Conservation (phyloP, 2,888 invertebrate species). For the Norana najaformis region DNA sequence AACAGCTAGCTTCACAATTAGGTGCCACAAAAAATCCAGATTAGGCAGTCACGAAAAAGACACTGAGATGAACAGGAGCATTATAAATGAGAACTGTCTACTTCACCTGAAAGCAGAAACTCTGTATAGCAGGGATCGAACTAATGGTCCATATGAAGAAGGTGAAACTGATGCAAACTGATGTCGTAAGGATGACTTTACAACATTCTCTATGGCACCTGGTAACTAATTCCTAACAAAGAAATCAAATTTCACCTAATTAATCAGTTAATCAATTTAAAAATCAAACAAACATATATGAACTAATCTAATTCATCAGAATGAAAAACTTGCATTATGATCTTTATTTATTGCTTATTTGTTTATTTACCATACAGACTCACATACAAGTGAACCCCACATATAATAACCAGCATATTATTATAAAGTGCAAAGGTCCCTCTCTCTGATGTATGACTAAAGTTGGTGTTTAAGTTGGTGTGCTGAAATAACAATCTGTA, state of each 20-base stretch:
- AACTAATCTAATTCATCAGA: not conserved
- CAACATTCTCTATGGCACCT: slow-evolving; percentile 85
- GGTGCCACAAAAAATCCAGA: not conserved
- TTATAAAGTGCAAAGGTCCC: no score
- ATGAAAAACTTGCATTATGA: not conserved
- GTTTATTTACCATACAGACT: no score
- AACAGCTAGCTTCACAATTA: no score
- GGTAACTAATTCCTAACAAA: slow-evolving; percentile 70
- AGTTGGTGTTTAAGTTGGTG: no score
- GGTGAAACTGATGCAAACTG: slow-evolving; percentile 82
- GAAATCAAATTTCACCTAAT: not conserved
- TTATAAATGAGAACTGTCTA: not conserved
- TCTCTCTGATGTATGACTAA: no score
- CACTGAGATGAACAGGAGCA: not conserved
- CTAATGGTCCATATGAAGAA: slow-evolving; percentile 81
- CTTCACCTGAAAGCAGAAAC: slow-evolving; percentile 76
- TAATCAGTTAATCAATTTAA: not conserved
- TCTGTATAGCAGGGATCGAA: slow-evolving; percentile 90
- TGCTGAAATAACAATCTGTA: no score
- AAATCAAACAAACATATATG: not conserved
- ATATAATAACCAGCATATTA: no score
- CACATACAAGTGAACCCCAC: no score
- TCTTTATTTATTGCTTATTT: not conserved
- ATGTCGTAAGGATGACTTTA: slow-evolving; percentile 81
- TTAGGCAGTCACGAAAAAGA: not conserved